Base-by-base conservation (phyloP, 2,888 invertebrate genomes). In the Meteorus cinctellus region DNA sequence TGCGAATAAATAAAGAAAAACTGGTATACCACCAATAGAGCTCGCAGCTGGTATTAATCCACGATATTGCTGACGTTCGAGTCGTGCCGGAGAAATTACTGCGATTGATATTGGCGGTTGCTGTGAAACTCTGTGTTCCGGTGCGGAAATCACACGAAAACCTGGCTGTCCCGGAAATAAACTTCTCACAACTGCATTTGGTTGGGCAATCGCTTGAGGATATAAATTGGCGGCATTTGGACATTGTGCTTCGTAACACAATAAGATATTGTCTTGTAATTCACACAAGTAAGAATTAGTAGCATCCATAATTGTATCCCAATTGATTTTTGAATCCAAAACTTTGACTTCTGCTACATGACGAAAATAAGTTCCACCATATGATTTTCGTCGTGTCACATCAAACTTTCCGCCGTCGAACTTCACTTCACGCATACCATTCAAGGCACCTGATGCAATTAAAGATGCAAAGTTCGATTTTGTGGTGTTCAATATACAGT, bases 1-100 rank as follows among this genome's bases (percentile, higher is more conserved):
- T 0, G 94, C 95, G 83, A 93, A 94, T 0, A 95, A 89, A 80
- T 93, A 94, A 1, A 95, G 89, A 83, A 95, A 91, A 65, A 93
- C 90, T 10, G 93, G 92, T 0, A 93, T 90, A 0, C 95, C 95
- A 0, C 94, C 95, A 29, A 93, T 90, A 83, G 91, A 86, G 81
- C 90, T 90, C 3, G 92, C 89, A 8, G 93, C 92, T 27, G 92
- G 91, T 79, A 92, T 89, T 31, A 93, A 84, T 12, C 92, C 92
- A 24, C 91, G 90, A 84, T 92, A 92, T 19, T 90, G 90, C 82
- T 90, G 90, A 63, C 90, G 87, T 80, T 89, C 90, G 81, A 92
- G 85, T 51, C 90, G 87, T 75, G 89, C 89, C 34, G 81, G 84
- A 14, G 82, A 34, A 66, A 90, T 86, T 0, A 90, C 85, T 14